Base-by-base conservation (phyloP, 2,113 vertebrate species). In the Nestor notabilis region DNA sequence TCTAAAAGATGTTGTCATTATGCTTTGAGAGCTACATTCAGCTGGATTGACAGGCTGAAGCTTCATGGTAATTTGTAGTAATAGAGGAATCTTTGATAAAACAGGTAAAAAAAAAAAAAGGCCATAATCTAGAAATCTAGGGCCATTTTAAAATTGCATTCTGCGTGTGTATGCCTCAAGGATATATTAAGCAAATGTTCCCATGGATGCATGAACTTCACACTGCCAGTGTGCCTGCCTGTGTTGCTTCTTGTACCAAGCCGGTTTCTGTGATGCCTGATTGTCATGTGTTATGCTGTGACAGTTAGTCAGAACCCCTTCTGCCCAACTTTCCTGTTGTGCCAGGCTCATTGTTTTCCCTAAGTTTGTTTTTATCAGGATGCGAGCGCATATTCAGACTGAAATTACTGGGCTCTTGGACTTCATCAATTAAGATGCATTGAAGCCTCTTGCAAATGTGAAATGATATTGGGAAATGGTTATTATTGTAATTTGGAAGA, bases 401-500 rank as follows among this genome's bases (percentile, higher is more conserved):
- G 49, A 95, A 95, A 76, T 96, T 88, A 74, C 53, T 70, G 92
- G 49, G 79, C 58, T 83, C 37, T 83, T 93, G 92, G 92, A 86
- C 95, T 93, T 96, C 39, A 41, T 72, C 89, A 93, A 28, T 95
- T 96, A 91, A 47, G 52, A 95, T 43, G 75, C 50, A 39, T 86
- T 90, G 85, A 96, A 93, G 71, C 44, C 37, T 94, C 87, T 69
- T 55, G 75, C 70, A 96, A 94, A 96, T 86, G 88, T 74, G 90
- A 80, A 93, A 88, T 14, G 28, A 70, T 96, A 92, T 71, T 83
- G 90, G 90, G 87, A 94, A 93, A 66, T 0, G 3, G 58, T 72
- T 96, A 87, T 94, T 94, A 79, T 95, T 83, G 49, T 90, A 83
- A 96, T 95, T 96, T 83, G 1, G 4, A 93, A 93, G 92, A 72